Base-by-base conservation (phyloP, 2,797 vertebrate genomes). In the Synanceia verrucosa region DNA sequence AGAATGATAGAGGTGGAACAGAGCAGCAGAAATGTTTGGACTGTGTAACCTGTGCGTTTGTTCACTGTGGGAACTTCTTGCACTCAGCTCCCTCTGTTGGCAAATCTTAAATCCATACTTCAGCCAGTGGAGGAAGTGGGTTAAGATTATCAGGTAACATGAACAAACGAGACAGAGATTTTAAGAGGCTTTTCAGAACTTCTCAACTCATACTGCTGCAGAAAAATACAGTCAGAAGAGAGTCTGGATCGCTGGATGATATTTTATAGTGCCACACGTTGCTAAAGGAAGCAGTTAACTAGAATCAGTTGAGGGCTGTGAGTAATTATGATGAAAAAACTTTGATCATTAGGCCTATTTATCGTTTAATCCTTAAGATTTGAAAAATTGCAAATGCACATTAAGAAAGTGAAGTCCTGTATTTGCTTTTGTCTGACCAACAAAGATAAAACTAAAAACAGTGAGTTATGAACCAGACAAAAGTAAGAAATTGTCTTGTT, bases 61-160 rank as follows among this genome's bases (percentile, higher is more conserved):
- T 24, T 72, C n/a, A 36, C 8, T 33, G 28, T 0, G 6, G 33
- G 24, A 73, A 4, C 1, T 16, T 26, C 12, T 56, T 6, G 34
- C 75, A 78, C 6, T n/a, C 37, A 62, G 82, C 88, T 33, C 85
- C 84, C 74, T 77, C 88, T 90, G 70, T 65, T 79, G 76, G 62
- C 41, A 5, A 18, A 10, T 48, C 33, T 60, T 50, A 7, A 44
- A 41, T 2, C 64, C 19, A 31, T 3, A 3, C 2, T 34, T 36
- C 4, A 55, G 6, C 57, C 37, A 19, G 1, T n/a, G 10, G 26
- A 41, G 19, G 24, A 19, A 67, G 43, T 14, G 68, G 37, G 13
- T 60, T 29, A 36, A 52, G 6, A 55, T 7, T 23, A 52, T 0
- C 36, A 11, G 0, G 5, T 8, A 19, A 51, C 9, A 31, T 44